Evolutionary conservation across 2,113 vertebrate species (phyloP).

Genomic region (Podiceps cristatus): DNA sequence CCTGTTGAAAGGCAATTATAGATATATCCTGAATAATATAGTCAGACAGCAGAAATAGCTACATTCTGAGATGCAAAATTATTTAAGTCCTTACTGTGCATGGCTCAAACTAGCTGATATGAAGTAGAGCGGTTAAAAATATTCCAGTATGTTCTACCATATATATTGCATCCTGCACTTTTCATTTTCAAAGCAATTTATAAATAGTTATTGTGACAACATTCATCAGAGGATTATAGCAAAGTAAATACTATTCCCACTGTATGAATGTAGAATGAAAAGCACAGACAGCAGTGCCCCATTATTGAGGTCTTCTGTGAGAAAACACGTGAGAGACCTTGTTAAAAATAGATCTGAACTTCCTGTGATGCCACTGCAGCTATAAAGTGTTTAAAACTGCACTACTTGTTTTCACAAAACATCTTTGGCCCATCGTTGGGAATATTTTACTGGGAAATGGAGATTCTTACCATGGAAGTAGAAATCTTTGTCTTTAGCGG

Average conservation of each 20-base stretch:
- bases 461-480: neutral
- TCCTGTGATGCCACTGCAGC: neutral
- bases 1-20: neutral
- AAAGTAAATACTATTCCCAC: conserved; percentile 21
- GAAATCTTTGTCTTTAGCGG: neutral
- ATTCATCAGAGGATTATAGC: neutral
- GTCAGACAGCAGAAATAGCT: neutral
- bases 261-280: conserved; percentile 28
- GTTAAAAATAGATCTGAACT: conserved; percentile 45
- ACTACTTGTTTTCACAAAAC: conserved; percentile 14
- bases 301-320: conserved; percentile 1
- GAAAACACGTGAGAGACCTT: conserved; percentile 41
- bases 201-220: conserved; percentile 30
- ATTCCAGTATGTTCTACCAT: neutral
- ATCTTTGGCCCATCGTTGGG: conserved; percentile 21
- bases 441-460: neutral
- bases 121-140: neutral
- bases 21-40: neutral
- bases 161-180: neutral
- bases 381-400: conserved; percentile 7
- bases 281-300: neutral
- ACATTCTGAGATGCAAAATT: neutral
- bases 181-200: conserved; percentile 9
- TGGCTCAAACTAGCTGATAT: neutral
- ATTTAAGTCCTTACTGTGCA: neutral